These are phyloP conservation scores for Chelonia mydas DNA, from an alignment of 2,797 vertebrate species.

Conservation along the genomic window DNA sequence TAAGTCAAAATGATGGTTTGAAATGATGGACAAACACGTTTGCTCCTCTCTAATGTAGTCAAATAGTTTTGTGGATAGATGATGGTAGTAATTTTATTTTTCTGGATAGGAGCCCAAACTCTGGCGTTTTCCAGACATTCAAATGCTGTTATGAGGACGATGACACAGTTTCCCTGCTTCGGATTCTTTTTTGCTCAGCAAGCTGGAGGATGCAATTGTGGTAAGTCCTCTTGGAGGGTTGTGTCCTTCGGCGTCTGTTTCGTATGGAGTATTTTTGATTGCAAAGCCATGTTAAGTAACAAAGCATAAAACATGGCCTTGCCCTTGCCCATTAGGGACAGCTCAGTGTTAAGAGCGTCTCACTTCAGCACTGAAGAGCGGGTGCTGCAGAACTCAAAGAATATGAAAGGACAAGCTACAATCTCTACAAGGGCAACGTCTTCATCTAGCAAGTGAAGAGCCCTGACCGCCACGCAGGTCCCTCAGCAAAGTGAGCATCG, in stretches of 20 bases:
- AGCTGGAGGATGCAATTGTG: neutral
- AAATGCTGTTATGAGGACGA: neutral
- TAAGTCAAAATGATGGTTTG: conserved; percentile 18
- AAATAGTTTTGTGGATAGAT: neutral
- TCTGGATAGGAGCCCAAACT: neutral
- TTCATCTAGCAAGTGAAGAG: too few relatives aligned
- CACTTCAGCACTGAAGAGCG: neutral
- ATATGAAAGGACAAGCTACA: neutral
- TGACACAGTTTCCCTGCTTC: neutral
- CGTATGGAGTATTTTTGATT: rapidly evolving
- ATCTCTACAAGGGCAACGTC: neutral
- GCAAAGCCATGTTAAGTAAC: neutral
- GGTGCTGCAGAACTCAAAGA: neutral
- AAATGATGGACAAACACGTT: neutral
- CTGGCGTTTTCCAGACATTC: neutral
- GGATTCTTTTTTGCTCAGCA: neutral
- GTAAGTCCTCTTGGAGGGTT: neutral
- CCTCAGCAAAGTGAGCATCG: too few relatives aligned
- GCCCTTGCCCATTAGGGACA: neutral
- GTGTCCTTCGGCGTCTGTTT: neutral
- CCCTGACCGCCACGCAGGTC: too few relatives aligned
- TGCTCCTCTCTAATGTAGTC: neutral
- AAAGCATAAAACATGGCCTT: neutral
- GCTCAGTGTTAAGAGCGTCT: neutral
- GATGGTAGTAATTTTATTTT: neutral